Conservation (phyloP, 2,888 invertebrate species). For the Lutraria lutraria region DNA sequence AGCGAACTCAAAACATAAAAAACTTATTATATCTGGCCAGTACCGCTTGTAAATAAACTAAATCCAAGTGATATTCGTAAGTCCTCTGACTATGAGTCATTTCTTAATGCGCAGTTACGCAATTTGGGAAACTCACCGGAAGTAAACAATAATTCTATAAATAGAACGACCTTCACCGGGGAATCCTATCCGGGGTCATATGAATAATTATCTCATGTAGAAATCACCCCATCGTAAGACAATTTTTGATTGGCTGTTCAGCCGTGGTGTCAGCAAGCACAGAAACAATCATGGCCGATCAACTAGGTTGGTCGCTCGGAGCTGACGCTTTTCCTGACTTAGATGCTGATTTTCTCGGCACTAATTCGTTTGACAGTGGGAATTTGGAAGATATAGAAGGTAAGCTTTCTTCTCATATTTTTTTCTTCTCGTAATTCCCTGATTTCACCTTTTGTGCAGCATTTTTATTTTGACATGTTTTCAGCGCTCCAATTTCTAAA, state of each 20-base stretch:
- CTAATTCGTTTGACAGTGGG: slow-evolving; percentile 76
- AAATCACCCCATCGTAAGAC: slow-evolving; percentile 70
- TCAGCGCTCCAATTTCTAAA: background rate
- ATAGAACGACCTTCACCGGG: slow-evolving; percentile 66
- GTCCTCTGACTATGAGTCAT: background rate
- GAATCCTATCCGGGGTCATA: slow-evolving; percentile 66
- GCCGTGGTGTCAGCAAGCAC: slow-evolving; percentile 63
- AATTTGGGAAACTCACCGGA: slow-evolving; percentile 28
- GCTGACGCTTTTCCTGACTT: slow-evolving; percentile 77
- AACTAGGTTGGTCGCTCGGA: slow-evolving; percentile 64
- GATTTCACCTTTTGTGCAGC: slow-evolving; percentile 2
- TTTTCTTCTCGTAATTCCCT: slow-evolving; percentile 18
- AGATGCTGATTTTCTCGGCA: slow-evolving; percentile 75
- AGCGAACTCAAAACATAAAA: background rate
- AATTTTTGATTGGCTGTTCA: slow-evolving; percentile 60
- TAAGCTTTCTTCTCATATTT: slow-evolving; percentile 69
- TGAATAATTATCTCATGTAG: slow-evolving; percentile 53
- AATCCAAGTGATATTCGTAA: background rate
- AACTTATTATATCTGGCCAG: background rate
- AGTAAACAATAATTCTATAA: slow-evolving; percentile 46
- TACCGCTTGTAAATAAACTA: too few species aligned
- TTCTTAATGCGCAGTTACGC: slow-evolving; percentile 8
- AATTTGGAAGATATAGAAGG: slow-evolving; percentile 82
- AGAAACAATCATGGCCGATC: slow-evolving; percentile 70
- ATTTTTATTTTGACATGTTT: slow-evolving; percentile 13